phyloP scores from a whole-genome alignment of 2,888 invertebrate genomes.

The Phalera bucephala region DNA sequence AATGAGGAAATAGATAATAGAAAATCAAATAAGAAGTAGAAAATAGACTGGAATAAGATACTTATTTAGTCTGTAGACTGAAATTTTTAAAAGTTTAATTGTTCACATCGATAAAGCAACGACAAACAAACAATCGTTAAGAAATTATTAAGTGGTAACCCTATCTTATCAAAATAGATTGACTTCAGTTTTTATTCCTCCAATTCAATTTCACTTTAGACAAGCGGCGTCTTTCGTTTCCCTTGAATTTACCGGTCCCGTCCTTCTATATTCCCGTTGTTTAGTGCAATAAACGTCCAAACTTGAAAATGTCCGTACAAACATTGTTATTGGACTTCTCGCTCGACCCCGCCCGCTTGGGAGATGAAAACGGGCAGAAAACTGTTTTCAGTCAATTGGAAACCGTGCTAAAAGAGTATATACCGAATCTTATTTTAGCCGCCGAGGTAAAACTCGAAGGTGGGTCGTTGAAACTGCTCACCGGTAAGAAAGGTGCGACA shows the following conservation, averaged over 20 bases:
- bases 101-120: no score
- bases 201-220: no score
- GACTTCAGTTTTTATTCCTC: no score
- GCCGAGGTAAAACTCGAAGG: slow-evolving; percentile 87
- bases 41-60: no score
- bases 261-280: slow-evolving; percentile 40
- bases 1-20: no score
- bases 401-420: slow-evolving; percentile 87
- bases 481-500: slow-evolving; percentile 87
- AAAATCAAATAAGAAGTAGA: no score
- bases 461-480: slow-evolving; percentile 87
- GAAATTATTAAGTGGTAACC: no score
- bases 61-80: no score
- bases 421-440: slow-evolving; percentile 87
- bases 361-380: slow-evolving; percentile 86
- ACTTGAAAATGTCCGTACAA: slow-evolving; percentile 88
- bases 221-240: slow-evolving; percentile 17
- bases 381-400: slow-evolving; percentile 86
- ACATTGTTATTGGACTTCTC: slow-evolving; percentile 91
- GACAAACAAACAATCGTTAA: no score
- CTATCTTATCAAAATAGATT: no score
- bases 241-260: slow-evolving; percentile 45
- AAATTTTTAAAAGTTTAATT: no score
- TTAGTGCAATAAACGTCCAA: slow-evolving; percentile 27
- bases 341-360: slow-evolving; percentile 86